Base-by-base conservation (phyloP, 2,888 invertebrate species). In the Laspeyria flexula region DNA sequence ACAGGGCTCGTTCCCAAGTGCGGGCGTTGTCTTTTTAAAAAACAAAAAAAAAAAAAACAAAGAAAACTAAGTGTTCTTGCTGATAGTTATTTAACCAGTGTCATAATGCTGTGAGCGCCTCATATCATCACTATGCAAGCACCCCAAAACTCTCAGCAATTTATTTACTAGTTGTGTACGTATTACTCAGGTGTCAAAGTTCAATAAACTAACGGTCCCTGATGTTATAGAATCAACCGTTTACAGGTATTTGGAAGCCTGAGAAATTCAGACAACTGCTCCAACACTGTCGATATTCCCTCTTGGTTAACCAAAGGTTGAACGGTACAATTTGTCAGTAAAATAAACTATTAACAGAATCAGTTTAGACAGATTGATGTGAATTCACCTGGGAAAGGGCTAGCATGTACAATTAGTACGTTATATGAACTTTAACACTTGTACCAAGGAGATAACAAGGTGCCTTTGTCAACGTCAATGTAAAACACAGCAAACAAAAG, bases 401-500 rank as follows among this genome's bases (percentile, higher is more conserved):
- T n/a, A n/a, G n/a, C n/a, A n/a, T n/a, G n/a, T n/a, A n/a, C n/a
- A n/a, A n/a, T n/a, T n/a, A n/a, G n/a, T n/a, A n/a, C n/a, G n/a
- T n/a, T n/a, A n/a, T n/a, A n/a, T n/a, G n/a, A n/a, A n/a, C n/a
- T n/a, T n/a, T 51, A 40, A 35, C 53, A 38, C 45, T 40, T 49
- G 42, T 47, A 47, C 38, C 48, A 58, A 45, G 45, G 37, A 50
- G 29, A 53, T 56, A 55, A 51, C 30, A 41, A 40, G 15, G 16
- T 55, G 45, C 43, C 33, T 58, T 61, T 42, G 47, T 42, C 16
- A 44, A 34, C 15, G 23, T 39, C 40, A 44, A 12, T 38, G 50
- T 61, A 61, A 64, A 37, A 60, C 44, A 65, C 55, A 55, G 50
- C 35, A 45, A 63, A 57, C 60, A 66, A 65, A 67, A 54, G 48